Evolutionary conservation across 2,888 invertebrate species (phyloP).

Genomic region (Dilophus febrilis): DNA sequence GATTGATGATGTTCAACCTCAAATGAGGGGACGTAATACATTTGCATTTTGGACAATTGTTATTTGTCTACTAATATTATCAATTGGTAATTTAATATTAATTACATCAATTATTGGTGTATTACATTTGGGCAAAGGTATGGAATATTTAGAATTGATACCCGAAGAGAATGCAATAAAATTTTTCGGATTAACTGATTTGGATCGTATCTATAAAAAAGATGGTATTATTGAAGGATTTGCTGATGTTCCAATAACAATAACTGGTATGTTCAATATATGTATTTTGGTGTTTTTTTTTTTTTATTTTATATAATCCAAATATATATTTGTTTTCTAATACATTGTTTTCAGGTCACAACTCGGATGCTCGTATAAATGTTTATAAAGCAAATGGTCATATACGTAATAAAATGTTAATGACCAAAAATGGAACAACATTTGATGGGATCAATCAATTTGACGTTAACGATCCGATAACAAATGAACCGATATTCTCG

Average conservation of each 20-base stretch:
- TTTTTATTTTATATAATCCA: too few relatives aligned
- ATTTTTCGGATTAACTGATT: conserved; percentile 58
- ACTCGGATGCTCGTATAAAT: conserved; percentile 24
- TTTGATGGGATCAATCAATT: conserved; percentile 52
- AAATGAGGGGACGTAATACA: conserved; percentile 22
- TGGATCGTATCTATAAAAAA: conserved; percentile 59
- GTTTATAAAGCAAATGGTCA: conserved; percentile 27
- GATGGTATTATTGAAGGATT: conserved; percentile 49
- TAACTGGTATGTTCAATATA: conserved; percentile 23
- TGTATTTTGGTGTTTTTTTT: conserved; percentile 12
- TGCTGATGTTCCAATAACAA: conserved; percentile 34
- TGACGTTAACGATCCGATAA: conserved; percentile 46
- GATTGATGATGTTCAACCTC: too few relatives aligned
- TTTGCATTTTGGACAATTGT: conserved; percentile 69
- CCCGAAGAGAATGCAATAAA: conserved; percentile 56
- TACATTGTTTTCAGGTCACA: conserved; percentile 13
- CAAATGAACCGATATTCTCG: conserved; percentile 52
- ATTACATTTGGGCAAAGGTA: conserved; percentile 59
- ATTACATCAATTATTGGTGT: conserved; percentile 70
- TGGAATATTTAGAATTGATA: conserved; percentile 72
- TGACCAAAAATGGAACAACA: conserved; percentile 49
- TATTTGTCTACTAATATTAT: conserved; percentile 48
- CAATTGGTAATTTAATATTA: conserved; percentile 61
- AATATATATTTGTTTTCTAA: not conserved
- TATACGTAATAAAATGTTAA: conserved; percentile 30